A percentile compares a stretch with the other conserved stretches of the same genome.
Evolutionary conservation across 2,797 vertebrate genomes (phyloP).

Genomic region (Nasua narica): DNA sequence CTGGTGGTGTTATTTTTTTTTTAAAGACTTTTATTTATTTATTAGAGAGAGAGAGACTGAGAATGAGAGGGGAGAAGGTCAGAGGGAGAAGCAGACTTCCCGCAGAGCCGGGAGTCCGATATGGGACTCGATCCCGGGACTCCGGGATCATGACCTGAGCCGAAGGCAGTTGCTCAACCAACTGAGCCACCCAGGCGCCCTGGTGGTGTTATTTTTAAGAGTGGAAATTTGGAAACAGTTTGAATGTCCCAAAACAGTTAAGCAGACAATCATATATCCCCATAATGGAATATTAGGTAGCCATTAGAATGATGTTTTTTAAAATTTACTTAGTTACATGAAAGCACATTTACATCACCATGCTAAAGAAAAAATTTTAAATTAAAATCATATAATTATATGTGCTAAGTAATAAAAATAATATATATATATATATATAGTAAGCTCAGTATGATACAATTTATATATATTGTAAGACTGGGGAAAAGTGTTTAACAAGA

Average conservation of each 20-base stretch:
- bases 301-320: constrained; percentile 6
- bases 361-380: background rate
- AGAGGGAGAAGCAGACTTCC: no score
- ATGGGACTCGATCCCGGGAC: no score
- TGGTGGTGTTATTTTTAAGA: background rate
- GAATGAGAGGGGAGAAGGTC: no score
- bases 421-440: background rate
- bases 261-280: background rate
- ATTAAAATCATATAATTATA: background rate
- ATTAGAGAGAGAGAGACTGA: no score
- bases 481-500: background rate
- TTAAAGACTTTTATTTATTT: no score
- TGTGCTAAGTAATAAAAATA: background rate
- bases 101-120: no score
- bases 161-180: no score
- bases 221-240: background rate
- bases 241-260: background rate
- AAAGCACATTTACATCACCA: background rate
- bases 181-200: no score
- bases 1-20: background rate
- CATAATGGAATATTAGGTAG: background rate
- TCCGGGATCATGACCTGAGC: no score
- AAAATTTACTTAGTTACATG: background rate
- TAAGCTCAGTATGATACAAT: background rate
- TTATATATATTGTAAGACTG: background rate